Evolutionary conservation across 2,888 invertebrate species (phyloP).

Genomic region (Ichneumon xanthorius): DNA sequence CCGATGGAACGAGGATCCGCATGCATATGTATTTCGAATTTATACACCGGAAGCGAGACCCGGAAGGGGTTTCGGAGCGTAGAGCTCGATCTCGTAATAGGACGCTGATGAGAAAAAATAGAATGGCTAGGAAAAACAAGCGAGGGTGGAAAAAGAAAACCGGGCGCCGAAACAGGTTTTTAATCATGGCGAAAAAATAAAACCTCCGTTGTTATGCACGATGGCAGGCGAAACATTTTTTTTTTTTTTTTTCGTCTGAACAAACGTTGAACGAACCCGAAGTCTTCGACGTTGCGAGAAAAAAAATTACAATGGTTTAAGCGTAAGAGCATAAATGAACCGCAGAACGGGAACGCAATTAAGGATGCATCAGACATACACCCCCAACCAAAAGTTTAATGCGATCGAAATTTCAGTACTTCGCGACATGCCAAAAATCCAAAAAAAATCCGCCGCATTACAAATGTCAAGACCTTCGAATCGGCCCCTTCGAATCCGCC

Average conservation of each 20-base stretch:
- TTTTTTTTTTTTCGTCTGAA: too few relatives aligned
- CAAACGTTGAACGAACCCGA: background rate
- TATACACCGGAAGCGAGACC: constrained; percentile 50
- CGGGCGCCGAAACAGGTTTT: background rate
- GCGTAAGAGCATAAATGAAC: background rate
- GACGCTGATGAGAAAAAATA: constrained; percentile 38
- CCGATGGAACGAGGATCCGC: background rate
- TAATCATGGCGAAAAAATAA: constrained; percentile 26
- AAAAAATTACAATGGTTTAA: background rate
- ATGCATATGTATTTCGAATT: constrained; percentile 59
- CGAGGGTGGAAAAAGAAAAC: background rate
- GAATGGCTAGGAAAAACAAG: constrained; percentile 15
- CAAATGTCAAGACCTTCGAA: too few relatives aligned
- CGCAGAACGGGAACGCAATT: background rate
- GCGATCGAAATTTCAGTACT: too few relatives aligned
- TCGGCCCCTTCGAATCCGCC: too few relatives aligned
- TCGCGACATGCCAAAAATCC: too few relatives aligned
- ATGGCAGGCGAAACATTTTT: background rate
- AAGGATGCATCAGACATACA: too few relatives aligned
- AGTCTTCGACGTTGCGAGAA: constrained; percentile 9
- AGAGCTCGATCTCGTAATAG: constrained; percentile 20
- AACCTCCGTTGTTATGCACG: background rate
- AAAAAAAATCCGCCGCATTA: too few relatives aligned
- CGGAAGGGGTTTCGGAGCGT: background rate
- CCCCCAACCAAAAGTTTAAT: too few relatives aligned